Evolutionary conservation across 2,113 vertebrate species (phyloP).

Genomic region (Corapipo altera): DNA sequence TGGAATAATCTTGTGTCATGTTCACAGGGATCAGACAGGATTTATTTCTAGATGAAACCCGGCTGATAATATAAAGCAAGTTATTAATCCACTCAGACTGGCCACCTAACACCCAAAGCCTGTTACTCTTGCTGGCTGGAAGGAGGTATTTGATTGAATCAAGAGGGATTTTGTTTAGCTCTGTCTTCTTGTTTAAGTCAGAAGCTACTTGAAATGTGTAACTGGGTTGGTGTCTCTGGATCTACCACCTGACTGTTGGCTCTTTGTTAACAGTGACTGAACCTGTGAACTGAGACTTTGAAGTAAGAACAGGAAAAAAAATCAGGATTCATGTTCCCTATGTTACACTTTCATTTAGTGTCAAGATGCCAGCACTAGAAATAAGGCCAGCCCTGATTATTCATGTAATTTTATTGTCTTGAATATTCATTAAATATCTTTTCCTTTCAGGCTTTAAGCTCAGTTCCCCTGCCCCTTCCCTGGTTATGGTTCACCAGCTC

Average conservation of each 20-base stretch:
- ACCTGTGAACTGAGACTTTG: not conserved
- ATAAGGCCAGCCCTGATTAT: not conserved
- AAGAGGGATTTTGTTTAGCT: conserved; percentile 20
- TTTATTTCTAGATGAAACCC: conserved; percentile 67
- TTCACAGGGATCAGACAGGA: conserved; percentile 66
- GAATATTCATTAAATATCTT: not conserved
- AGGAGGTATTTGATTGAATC: conserved; percentile 59
- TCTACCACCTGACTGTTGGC: not conserved
- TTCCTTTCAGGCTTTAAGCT: not conserved
- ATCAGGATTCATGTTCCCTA: not conserved
- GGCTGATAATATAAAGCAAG: conserved; percentile 61
- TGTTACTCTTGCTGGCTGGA: conserved; percentile 55
- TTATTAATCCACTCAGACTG: conserved; percentile 63
- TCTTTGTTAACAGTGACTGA: not conserved
- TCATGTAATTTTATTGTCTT: not conserved
- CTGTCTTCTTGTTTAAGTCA: conserved; percentile 29
- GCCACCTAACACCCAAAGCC: conserved; percentile 49
- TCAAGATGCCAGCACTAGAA: not conserved
- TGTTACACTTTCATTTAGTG: not conserved
- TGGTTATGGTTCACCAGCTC: not conserved
- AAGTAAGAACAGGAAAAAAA: not conserved
- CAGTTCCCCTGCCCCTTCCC: not conserved
- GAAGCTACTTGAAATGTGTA: not conserved
- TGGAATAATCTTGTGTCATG: conserved; percentile 55
- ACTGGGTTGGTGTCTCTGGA: not conserved